phyloP scores from a whole-genome alignment of 1,140 invertebrate genomes.

The Bombus polaris region DNA sequence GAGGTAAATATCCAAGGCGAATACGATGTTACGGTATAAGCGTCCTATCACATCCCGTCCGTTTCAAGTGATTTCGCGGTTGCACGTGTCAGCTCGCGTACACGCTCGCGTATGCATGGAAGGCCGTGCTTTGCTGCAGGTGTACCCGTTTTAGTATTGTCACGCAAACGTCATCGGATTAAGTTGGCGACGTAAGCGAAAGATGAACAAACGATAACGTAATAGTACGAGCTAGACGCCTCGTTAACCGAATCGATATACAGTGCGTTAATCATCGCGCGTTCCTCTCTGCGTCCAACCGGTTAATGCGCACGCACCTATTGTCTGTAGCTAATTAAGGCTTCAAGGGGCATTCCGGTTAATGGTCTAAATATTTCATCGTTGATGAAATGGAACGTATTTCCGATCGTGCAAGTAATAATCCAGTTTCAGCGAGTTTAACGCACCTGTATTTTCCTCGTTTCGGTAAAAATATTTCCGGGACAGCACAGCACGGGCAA shows the following conservation, averaged over 20 bases:
- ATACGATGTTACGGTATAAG: not conserved
- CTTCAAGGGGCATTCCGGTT: too few relatives aligned
- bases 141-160: slow-evolving; percentile 12
- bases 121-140: not conserved
- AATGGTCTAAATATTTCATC: not conserved
- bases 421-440: too few relatives aligned
- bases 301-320: not conserved
- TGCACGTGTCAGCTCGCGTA: not conserved
- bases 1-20: not conserved
- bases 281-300: not conserved
- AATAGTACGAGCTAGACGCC: not conserved
- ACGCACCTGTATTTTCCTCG: not conserved
- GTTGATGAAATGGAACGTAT: not conserved
- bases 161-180: slow-evolving; percentile 21
- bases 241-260: slow-evolving; percentile 41
- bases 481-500: too few relatives aligned
- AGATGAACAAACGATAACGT: slow-evolving; percentile 13
- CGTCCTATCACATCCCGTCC: not conserved
- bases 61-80: slow-evolving; percentile 30
- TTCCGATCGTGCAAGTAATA: not conserved
- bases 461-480: not conserved
- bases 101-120: not conserved
- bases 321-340: not conserved
- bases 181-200: slow-evolving; percentile 38
- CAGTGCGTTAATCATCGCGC: slow-evolving; percentile 28